Percentiles rank a stretch among this genome's conserved stretches.
phyloP scores from a whole-genome alignment of 2,888 invertebrate species.

The Stenichneumon culpator region DNA sequence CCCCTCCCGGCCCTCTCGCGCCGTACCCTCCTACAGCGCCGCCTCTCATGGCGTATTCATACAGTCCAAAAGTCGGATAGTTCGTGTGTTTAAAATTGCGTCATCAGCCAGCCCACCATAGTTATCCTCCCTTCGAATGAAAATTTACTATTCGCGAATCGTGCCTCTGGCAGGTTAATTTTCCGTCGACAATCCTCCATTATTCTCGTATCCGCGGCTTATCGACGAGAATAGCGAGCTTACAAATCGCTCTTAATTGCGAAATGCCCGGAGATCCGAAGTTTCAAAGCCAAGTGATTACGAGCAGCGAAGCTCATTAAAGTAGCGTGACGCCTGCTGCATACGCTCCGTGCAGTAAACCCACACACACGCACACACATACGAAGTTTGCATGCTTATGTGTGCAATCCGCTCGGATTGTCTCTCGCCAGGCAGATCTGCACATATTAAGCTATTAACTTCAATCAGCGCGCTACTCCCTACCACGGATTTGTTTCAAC shows the following conservation, averaged over 20 bases:
- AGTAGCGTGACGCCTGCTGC: not conserved
- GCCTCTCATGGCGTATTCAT: not conserved
- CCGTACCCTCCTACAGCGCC: not conserved
- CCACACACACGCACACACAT: not conserved
- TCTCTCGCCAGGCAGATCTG: slow-evolving; percentile 20
- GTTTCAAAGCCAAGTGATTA: not conserved
- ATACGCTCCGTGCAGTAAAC: slow-evolving; percentile 13
- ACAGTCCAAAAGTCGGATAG: not conserved
- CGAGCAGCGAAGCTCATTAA: slow-evolving; percentile 17
- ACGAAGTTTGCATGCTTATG: not conserved
- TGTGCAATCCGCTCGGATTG: not conserved
- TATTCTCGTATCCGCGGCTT: not conserved
- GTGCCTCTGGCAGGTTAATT: slow-evolving; percentile 8
- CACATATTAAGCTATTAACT: slow-evolving; percentile 27
- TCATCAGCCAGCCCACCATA: slow-evolving; percentile 5
- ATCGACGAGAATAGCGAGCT: not conserved
- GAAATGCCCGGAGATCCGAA: not conserved
- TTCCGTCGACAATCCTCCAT: slow-evolving; percentile 1
- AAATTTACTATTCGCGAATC: not conserved
- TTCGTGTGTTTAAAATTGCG: slow-evolving; percentile 30
- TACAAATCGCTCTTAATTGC: slow-evolving; percentile 11
- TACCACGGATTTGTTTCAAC: not conserved
- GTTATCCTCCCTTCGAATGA: not conserved
- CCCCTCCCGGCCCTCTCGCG: not conserved
- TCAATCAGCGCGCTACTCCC: slow-evolving; percentile 24